Evolutionary conservation across 2,797 vertebrate genomes (phyloP), one percentile per base, ranked within the genome.

Genomic region (Danio choprae): DNA sequence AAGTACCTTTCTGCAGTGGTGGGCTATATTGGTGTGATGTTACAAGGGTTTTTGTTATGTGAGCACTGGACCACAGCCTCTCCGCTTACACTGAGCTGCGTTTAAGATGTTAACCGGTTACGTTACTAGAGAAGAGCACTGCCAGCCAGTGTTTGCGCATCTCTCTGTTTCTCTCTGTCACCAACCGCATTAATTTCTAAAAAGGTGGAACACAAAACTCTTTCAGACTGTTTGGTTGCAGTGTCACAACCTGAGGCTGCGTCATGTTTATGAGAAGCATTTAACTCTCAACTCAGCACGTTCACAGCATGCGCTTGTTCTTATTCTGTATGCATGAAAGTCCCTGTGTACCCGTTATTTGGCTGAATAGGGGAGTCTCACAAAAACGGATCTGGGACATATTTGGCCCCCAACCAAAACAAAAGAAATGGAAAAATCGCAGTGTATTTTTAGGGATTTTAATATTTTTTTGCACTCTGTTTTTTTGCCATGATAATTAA

Each of bases 141-240:
- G 44, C 55, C 59, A 77, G 48, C n/a, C 22, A 9, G 67, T 69
- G 43, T 69, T 84, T 73, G 41, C 65, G 64, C 58, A 15, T 82
- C 58, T 46, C 69, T 69, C 80, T 62, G 67, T 70, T 53, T 65
- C 16, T 20, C 53, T 44, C 43, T 48, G 46, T 74, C 68, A 80
- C 77, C 77, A 77, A 68, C 69, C 75, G 62, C 55, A 73, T 79
- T 79, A 59, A 81, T 81, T 71, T 73, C 36, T 79, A 77, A 81
- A 74, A 70, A 81, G 44, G 43, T 70, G 70, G 38, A 48, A 74
- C 20, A 80, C 72, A 65, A 65, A 12, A 51, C 77, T 64, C 69
- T 56, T 79, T 79, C 15, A 46, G 59, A 3, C 59, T 56, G 56
- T 51, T 22, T 10, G 7, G 5, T 18, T 77, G 11, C 67, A 22